Percentiles rank a stretch among this genome's conserved stretches.
Conservation (phyloP, 1,140 invertebrate species). For the Zaprionus camerounensis region DNA sequence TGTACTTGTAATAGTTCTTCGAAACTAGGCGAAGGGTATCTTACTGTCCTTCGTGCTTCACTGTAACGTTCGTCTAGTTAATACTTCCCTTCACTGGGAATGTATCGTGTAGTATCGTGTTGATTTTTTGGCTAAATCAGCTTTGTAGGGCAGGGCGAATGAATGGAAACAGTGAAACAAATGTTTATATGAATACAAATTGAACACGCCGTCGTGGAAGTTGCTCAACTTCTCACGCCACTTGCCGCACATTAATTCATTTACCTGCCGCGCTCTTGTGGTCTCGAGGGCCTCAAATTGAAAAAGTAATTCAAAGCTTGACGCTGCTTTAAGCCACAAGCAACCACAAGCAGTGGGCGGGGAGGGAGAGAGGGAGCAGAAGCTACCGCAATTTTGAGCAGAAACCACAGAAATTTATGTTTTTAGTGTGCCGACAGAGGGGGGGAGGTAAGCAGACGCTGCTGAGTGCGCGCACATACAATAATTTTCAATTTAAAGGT, state of each 20-base stretch:
- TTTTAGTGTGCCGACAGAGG: slow-evolving; percentile 43
- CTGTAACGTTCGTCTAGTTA: no score
- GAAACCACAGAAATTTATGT: slow-evolving; percentile 79
- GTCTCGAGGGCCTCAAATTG: slow-evolving; percentile 68
- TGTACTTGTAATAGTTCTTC: no score
- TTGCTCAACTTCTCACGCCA: slow-evolving; percentile 29
- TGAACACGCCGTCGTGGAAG: slow-evolving; percentile 40
- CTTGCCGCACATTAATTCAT: slow-evolving; percentile 71
- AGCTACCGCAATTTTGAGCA: slow-evolving; percentile 68
- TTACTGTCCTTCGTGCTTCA: no score
- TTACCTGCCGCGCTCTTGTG: slow-evolving; percentile 60
- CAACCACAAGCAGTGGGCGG: slow-evolving; percentile 8
- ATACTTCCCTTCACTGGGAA: no score
- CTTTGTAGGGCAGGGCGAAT: slow-evolving; percentile 2
- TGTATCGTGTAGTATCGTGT: neutral
- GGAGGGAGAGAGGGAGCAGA: neutral
- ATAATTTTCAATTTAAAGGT: slow-evolving; percentile 83
- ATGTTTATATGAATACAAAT: slow-evolving; percentile 29
- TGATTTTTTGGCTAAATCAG: neutral
- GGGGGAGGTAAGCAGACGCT: slow-evolving; percentile 19
- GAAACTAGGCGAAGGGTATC: no score
- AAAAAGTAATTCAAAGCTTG: slow-evolving; percentile 74
- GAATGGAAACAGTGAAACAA: slow-evolving; percentile 5
- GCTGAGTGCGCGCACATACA: slow-evolving; percentile 78
- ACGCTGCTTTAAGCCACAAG: slow-evolving; percentile 47